Evolutionary conservation across 2,113 vertebrate genomes (phyloP).

Genomic region (Sinocyclocheilus grahami): DNA sequence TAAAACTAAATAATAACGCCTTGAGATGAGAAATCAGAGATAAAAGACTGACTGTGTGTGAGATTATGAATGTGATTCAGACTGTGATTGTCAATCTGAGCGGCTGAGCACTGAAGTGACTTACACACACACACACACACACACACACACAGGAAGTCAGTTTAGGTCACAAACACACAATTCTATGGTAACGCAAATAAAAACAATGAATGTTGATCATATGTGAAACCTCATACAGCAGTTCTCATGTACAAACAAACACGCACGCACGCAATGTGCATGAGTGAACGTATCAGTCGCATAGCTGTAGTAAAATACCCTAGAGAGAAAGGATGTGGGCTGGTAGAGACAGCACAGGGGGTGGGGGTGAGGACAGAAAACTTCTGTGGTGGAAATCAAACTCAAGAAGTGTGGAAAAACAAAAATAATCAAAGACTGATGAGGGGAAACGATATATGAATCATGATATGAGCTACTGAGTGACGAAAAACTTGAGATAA

Average conservation of each 20-base stretch:
- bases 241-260: background rate
- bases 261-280: too few relatives aligned
- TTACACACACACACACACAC: too few relatives aligned
- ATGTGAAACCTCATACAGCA: background rate
- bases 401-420: background rate
- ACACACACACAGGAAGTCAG: background rate
- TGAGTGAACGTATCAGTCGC: background rate
- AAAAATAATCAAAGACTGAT: background rate
- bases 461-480: background rate
- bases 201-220: background rate
- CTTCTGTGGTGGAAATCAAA: background rate
- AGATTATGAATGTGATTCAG: background rate
- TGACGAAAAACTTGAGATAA: background rate
- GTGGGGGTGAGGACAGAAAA: background rate
- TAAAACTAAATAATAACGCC: background rate
- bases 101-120: background rate
- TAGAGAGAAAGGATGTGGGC: constrained; percentile 25
- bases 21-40: background rate
- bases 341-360: background rate
- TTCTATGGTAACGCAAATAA: background rate
- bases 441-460: background rate
- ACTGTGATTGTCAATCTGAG: background rate
- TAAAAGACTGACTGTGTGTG: background rate
- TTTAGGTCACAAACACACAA: background rate
- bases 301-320: background rate